A percentile compares a stretch with the other conserved stretches of the same genome.
These are phyloP conservation scores for Phenganax subtilis DNA, from an alignment of 92 coral and sea anemone genomes.

Conservation along the genomic window DNA sequence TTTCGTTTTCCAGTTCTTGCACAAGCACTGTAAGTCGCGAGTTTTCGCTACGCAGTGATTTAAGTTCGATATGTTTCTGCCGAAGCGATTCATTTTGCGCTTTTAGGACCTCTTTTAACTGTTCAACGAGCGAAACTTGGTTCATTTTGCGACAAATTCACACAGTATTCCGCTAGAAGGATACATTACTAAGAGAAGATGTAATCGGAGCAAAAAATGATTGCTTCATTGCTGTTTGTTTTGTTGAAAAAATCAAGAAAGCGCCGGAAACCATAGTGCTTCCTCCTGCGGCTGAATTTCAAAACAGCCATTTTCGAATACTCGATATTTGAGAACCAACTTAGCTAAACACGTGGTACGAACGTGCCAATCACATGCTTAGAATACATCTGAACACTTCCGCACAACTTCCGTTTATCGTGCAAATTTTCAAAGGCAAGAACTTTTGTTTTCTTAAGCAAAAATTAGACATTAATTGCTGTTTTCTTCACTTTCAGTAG, in stretches of 20 bases:
- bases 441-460: not conserved
- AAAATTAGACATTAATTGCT: not conserved
- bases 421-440: constrained; percentile 5
- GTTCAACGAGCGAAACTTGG: constrained; percentile 38
- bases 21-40: constrained; percentile 14
- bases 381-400: not conserved
- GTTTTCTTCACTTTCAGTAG: not conserved
- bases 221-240: constrained; percentile 21
- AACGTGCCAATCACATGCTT: constrained; percentile 18
- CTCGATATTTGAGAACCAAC: constrained; percentile 12
- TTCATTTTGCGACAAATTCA: constrained; percentile 5
- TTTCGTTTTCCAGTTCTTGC: constrained; percentile 30
- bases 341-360: constrained; percentile 23
- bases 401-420: not conserved
- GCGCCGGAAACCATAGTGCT: constrained; percentile 23
- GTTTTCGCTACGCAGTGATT: constrained; percentile 8
- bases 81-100: constrained; percentile 39
- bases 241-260: constrained; percentile 1
- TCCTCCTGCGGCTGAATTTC: constrained; percentile 26
- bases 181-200: not conserved
- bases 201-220: not conserved
- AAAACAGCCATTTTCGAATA: constrained; percentile 36
- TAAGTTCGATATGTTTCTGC: constrained; percentile 25
- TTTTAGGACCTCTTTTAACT: constrained; percentile 25
- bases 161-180: not conserved